These are phyloP conservation scores for Leptobrachium ailaonicum DNA, from an alignment of 2,113 vertebrate species.

Conservation along the genomic window DNA sequence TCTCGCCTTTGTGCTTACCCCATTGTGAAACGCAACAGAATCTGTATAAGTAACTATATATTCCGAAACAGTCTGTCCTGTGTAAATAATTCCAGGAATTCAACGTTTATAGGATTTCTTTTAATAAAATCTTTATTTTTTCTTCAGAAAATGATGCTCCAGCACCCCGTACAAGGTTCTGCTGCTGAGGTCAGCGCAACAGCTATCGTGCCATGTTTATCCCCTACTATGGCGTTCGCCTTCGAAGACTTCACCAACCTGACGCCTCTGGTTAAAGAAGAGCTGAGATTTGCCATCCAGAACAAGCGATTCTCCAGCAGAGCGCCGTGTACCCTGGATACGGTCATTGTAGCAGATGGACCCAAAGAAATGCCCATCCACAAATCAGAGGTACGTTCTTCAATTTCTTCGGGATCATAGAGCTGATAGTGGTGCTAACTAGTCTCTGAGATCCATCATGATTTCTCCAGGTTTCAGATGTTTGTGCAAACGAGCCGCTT, in stretches of 20 bases:
- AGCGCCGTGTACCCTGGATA: conserved; percentile 74
- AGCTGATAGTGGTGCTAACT: too few relatives aligned
- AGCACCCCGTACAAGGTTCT: conserved; percentile 82
- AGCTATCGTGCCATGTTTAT: conserved; percentile 89
- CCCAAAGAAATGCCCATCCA: conserved; percentile 57
- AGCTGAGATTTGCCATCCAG: conserved; percentile 90
- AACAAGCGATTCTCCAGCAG: conserved; percentile 81
- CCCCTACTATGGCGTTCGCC: conserved; percentile 83
- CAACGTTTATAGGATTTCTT: too few relatives aligned
- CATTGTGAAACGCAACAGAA: too few relatives aligned
- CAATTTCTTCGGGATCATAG: too few relatives aligned
- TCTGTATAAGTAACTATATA: too few relatives aligned
- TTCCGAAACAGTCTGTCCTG: too few relatives aligned
- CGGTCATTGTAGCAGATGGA: conserved; percentile 72
- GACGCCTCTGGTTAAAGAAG: conserved; percentile 89
- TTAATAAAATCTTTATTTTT: conserved; percentile 36
- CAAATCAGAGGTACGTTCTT: conserved; percentile 76
- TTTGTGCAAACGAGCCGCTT: too few relatives aligned
- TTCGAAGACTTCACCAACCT: conserved; percentile 93
- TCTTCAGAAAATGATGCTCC: conserved; percentile 93
- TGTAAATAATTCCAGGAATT: too few relatives aligned
- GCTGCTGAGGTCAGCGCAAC: conserved; percentile 91
- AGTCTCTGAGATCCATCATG: too few relatives aligned
- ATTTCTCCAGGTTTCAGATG: too few relatives aligned
- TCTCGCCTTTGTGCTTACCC: too few relatives aligned